Conservation (phyloP, 2,113 vertebrate species). For the Syngnathoides biaculeatus region DNA sequence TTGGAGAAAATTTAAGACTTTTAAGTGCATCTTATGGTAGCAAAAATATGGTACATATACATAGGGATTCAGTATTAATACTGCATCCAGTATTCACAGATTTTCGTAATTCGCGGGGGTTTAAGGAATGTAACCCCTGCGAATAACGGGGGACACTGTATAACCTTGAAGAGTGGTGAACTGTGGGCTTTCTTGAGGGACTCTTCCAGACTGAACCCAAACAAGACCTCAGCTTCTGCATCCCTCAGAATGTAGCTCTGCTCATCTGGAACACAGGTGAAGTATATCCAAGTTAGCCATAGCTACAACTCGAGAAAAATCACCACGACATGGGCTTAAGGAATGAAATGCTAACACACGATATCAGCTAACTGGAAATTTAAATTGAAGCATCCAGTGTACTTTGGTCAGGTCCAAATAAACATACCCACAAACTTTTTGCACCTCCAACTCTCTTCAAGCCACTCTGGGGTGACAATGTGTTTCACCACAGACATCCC, state of each 20-base stretch:
- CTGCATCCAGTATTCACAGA: too few species aligned
- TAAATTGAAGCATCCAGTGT: neutral
- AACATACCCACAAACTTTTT: slow-evolving; percentile 81
- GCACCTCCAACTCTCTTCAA: slow-evolving; percentile 91
- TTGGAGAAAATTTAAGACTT: too few species aligned
- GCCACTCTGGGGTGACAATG: slow-evolving; percentile 90
- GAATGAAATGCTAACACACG: neutral
- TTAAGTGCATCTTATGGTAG: too few species aligned
- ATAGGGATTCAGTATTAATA: too few species aligned
- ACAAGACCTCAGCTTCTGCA: slow-evolving; percentile 93
- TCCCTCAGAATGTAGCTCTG: slow-evolving; percentile 86
- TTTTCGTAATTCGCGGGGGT: too few species aligned
- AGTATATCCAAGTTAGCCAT: neutral
- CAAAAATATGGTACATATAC: too few species aligned
- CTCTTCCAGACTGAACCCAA: slow-evolving; percentile 92
- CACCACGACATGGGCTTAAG: neutral
- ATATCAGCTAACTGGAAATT: neutral
- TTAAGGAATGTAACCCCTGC: too few species aligned
- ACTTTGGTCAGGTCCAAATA: neutral
- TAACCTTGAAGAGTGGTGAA: slow-evolving; percentile 87
- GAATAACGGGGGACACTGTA: too few species aligned
- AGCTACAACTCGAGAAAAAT: neutral
- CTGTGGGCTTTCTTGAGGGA: slow-evolving; percentile 85
- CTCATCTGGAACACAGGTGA: slow-evolving; percentile 77
- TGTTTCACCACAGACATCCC: slow-evolving; percentile 92